Conservation (phyloP, 2,797 vertebrate species). For the Rhodeus uyekii region DNA sequence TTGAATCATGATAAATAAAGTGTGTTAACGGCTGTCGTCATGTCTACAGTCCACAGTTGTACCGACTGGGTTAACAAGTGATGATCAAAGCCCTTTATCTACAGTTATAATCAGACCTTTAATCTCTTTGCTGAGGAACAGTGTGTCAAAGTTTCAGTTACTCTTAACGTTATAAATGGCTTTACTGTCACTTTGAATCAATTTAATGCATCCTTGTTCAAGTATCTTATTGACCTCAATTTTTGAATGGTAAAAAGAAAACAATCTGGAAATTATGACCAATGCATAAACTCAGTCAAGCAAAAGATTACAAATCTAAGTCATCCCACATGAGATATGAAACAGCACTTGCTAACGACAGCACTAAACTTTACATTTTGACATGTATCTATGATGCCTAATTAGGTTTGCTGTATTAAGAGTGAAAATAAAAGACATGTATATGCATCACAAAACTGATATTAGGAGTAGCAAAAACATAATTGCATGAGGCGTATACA, state of each 20-base stretch:
- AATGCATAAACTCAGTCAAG: not conserved
- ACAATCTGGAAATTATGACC: not conserved
- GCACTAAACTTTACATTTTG: not conserved
- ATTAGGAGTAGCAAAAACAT: no score
- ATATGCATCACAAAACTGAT: no score
- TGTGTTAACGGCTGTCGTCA: conserved; percentile 2
- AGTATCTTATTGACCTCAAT: not conserved
- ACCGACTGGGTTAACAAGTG: not conserved
- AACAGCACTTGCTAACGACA: not conserved
- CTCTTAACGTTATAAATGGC: not conserved
- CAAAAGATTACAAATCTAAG: not conserved
- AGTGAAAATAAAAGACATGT: no score
- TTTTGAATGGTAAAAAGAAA: not conserved
- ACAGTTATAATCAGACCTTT: conserved; percentile 26
- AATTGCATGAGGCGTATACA: no score
- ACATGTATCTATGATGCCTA: not conserved
- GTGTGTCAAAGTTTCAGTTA: conserved; percentile 13
- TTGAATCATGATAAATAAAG: conserved; percentile 17
- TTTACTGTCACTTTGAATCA: not conserved
- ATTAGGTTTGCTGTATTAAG: not conserved
- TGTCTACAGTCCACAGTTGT: not conserved
- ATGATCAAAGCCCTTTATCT: conserved; percentile 23
- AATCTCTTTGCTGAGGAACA: conserved; percentile 12
- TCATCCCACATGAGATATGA: not conserved
- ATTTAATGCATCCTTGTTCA: not conserved